Percentiles rank a stretch among this genome's conserved stretches.
Evolutionary conservation across 2,113 vertebrate species (phyloP).

Genomic region (Carollia perspicillata): DNA sequence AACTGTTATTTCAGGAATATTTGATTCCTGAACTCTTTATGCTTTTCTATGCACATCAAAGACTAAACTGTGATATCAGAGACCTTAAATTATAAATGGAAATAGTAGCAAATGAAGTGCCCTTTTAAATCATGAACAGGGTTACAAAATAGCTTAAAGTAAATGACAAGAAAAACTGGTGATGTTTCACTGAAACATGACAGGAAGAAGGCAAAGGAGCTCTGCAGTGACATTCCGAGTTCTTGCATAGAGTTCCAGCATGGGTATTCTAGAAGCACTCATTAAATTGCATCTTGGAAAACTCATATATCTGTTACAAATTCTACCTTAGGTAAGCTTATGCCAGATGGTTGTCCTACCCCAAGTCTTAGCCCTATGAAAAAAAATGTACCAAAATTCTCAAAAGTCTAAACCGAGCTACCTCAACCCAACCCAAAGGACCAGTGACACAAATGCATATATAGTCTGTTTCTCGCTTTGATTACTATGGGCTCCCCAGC

Average conservation of each 20-base stretch:
- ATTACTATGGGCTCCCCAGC: neutral
- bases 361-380: neutral
- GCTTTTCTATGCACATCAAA: slow-evolving; percentile 17
- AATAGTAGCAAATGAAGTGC: slow-evolving; percentile 20
- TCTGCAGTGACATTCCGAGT: neutral
- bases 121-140: neutral
- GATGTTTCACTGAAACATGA: neutral
- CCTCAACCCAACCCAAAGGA: neutral
- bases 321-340: neutral
- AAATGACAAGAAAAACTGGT: neutral
- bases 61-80: neutral
- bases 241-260: neutral
- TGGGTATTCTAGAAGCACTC: neutral
- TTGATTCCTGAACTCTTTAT: neutral
- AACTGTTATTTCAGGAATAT: slow-evolving; percentile 36
- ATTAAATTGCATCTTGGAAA: slow-evolving; percentile 3
- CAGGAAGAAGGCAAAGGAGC: neutral
- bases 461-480: neutral
- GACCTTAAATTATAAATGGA: neutral
- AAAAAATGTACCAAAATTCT: neutral
- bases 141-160: neutral
- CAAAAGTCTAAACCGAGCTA: neutral
- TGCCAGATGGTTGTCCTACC: neutral
- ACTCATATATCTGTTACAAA: neutral
- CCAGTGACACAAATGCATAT: neutral